These are phyloP conservation scores for Heliconius charithonia DNA, from an alignment of 2,888 invertebrate genomes.

Conservation along the genomic window DNA sequence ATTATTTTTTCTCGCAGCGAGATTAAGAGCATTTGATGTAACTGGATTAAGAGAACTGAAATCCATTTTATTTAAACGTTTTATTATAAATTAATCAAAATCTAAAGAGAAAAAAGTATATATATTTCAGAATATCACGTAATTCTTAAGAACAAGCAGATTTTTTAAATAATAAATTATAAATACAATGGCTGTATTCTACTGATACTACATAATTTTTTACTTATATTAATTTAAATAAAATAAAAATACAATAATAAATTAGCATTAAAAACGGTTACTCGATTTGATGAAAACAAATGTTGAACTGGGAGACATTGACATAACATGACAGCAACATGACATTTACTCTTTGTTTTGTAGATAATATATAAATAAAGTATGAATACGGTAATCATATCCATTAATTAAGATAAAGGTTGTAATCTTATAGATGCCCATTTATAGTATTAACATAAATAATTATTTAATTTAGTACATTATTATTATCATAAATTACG, in stretches of 20 bases:
- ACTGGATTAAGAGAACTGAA: constrained; percentile 80
- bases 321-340: neutral
- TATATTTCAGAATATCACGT: neutral
- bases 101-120: neutral
- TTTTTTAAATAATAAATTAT: neutral
- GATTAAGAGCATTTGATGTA: constrained; percentile 73
- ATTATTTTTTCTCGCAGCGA: constrained; percentile 76
- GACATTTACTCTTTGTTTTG: too few species aligned
- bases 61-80: constrained; percentile 66
- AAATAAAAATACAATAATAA: constrained; percentile 10
- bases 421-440: too few species aligned
- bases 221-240: neutral
- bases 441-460: too few species aligned
- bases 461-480: too few species aligned
- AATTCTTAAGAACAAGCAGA: neutral
- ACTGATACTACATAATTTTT: neutral
- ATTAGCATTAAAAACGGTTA: neutral
- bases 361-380: too few species aligned
- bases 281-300: neutral
- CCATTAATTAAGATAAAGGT: too few species aligned
- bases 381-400: too few species aligned
- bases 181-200: neutral
- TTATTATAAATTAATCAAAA: neutral
- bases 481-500: too few species aligned
- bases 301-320: neutral